A percentile compares a stretch with the other conserved stretches of the same genome.
Evolutionary conservation across 2,888 invertebrate genomes (phyloP).

Genomic region (Erebia epiphron): DNA sequence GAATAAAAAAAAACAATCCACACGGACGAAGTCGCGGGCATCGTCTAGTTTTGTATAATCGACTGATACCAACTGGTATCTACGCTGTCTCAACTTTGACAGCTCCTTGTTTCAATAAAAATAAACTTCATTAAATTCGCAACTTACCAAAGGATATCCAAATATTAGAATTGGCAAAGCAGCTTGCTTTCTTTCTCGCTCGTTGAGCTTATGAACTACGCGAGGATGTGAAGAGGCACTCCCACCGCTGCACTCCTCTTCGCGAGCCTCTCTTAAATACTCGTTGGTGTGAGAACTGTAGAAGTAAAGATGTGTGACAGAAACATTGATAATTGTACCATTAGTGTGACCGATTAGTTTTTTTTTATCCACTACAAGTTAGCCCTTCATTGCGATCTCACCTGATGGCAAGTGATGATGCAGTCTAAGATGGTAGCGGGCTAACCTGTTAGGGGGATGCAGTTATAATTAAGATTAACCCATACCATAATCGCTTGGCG

Average conservation of each 20-base stretch:
- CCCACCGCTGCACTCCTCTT: constrained; percentile 80
- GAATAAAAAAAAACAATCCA: no score
- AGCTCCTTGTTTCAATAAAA: neutral
- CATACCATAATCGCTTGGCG: no score
- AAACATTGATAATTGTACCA: neutral
- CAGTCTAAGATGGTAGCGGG: no score
- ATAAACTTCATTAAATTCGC: neutral
- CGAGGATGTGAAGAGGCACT: constrained; percentile 73
- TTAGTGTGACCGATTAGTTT: neutral
- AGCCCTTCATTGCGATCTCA: no score
- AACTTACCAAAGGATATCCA: constrained; percentile 90
- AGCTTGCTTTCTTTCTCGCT: constrained; percentile 93
- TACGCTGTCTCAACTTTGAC: no score
- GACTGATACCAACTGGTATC: no score
- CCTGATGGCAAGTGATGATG: no score
- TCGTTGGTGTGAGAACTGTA: constrained; percentile 91
- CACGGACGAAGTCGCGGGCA: no score
- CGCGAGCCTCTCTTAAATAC: constrained; percentile 83
- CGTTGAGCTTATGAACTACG: constrained; percentile 84
- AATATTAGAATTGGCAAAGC: constrained; percentile 95
- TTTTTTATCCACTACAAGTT: no score
- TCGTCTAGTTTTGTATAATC: no score
- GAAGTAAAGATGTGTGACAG: constrained; percentile 7
- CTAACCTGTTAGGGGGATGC: no score
- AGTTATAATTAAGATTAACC: no score